Conservation (phyloP, 2,888 invertebrate genomes). For the Eupeodes luniger region DNA sequence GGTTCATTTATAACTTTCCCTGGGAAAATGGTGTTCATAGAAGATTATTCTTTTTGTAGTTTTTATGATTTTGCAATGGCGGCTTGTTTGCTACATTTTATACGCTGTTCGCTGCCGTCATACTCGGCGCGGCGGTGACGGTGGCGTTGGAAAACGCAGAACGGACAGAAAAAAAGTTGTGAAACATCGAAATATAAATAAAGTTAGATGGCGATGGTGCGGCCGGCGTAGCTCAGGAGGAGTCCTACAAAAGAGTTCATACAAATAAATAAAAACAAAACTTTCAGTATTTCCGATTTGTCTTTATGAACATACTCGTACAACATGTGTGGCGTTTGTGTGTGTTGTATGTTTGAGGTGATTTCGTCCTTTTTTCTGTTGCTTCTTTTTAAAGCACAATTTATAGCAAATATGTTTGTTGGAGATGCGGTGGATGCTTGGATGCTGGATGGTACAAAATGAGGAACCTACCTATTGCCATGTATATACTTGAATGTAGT, state of each 20-base stretch:
- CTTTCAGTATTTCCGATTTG: slow-evolving; percentile 54
- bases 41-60: slow-evolving; percentile 2
- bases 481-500: neutral
- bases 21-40: slow-evolving; percentile 51
- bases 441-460: neutral
- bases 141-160: slow-evolving; percentile 9
- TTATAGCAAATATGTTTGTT: slow-evolving; percentile 54
- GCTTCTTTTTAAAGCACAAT: slow-evolving; percentile 33
- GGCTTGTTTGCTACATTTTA: slow-evolving; percentile 22
- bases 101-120: neutral
- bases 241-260: slow-evolving; percentile 51
- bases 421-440: neutral
- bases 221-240: neutral
- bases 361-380: slow-evolving; percentile 27
- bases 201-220: slow-evolving; percentile 49
- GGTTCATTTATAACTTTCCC: slow-evolving; percentile 73
- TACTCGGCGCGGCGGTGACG: neutral
- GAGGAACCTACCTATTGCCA: neutral
- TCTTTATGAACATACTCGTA: neutral
- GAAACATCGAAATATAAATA: slow-evolving; percentile 60
- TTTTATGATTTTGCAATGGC: slow-evolving; percentile 49
- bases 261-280: slow-evolving; percentile 46
- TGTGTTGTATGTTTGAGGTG: slow-evolving; percentile 27
- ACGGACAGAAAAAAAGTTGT: slow-evolving; percentile 31
- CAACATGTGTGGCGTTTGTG: neutral